These are phyloP conservation scores for Drosophila quadrilineata DNA, from an alignment of 1,140 invertebrate genomes.

Conservation along the genomic window DNA sequence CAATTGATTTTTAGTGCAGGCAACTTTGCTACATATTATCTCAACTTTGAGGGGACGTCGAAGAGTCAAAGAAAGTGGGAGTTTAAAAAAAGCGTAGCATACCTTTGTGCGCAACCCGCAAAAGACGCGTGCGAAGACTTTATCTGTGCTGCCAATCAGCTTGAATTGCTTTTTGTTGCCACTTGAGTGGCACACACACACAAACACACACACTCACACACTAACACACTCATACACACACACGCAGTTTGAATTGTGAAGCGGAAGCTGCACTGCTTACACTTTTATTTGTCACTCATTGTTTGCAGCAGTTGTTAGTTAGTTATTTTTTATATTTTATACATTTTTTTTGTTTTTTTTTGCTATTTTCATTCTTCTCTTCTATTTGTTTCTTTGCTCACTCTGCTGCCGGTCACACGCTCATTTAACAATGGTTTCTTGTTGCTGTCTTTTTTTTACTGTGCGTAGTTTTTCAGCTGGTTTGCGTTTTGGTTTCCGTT, in stretches of 20 bases:
- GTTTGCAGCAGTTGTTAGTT: background rate
- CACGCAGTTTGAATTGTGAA: slow-evolving; percentile 14
- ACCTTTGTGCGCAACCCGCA: slow-evolving; percentile 33
- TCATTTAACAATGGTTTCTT: slow-evolving; percentile 50
- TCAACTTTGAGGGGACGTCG: background rate
- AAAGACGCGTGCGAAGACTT: slow-evolving; percentile 27
- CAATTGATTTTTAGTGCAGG: slow-evolving; percentile 33
- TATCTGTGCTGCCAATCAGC: slow-evolving; percentile 55
- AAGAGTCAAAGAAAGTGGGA: background rate
- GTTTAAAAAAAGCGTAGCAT: background rate
- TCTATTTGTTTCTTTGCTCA: too few species aligned
- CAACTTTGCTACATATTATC: slow-evolving; percentile 18
- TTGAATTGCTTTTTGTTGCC: slow-evolving; percentile 46
- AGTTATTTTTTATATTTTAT: slow-evolving; percentile 1
- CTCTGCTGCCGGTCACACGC: slow-evolving; percentile 45
- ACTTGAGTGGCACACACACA: slow-evolving; percentile 31
- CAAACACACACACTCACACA: too few species aligned
- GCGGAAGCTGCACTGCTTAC: slow-evolving; percentile 10
- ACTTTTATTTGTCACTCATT: slow-evolving; percentile 1
- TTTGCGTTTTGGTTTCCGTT: slow-evolving; percentile 22
- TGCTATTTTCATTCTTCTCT: too few species aligned
- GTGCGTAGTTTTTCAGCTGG: slow-evolving; percentile 65
- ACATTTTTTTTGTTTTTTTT: background rate
- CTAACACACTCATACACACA: too few species aligned
- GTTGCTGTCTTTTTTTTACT: background rate